Evolutionary conservation across 2,888 invertebrate genomes (phyloP), one percentile per base, ranked within the genome.

Genomic region (Nomada fabriciana): DNA sequence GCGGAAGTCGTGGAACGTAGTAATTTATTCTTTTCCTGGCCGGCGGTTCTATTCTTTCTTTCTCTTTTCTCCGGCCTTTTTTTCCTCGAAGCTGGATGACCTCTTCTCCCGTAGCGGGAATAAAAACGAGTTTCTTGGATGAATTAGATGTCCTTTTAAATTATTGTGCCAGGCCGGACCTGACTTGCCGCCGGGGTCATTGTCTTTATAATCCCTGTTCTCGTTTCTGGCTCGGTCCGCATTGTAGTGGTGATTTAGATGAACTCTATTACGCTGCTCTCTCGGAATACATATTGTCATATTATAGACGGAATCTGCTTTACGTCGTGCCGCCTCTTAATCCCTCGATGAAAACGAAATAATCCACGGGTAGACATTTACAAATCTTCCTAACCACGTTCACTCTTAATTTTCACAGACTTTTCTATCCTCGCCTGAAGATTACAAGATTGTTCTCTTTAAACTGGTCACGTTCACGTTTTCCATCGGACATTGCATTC

Each of bases 151-250:
- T 69, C 81, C 53, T 72, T 72, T 72, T 83, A 76, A 83, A 77
- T 73, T 77, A 83, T 83, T 25, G 71, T 69, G 55, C 29, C 69
- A 68, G 25, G 15, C 20, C 29, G 60, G 76, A 60, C 73, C 73
- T 57, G 82, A 73, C 72, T 63, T 36, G 69, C 36, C 29, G 29
- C 63, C 70, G 78, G 47, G 83, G 82, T 78, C 83, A 74, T 78
- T 82, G 83, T 82, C 83, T 83, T 76, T 77, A 78, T 83, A 83
- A 83, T 83, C 71, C 70, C 55, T 50, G 78, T 63, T 78, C 82
- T 83, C 57, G 82, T 82, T 83, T 78, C 43, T n/a, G 57, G n/a
- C 61, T 68, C 47, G 74, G 11, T 50, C 47, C 2, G 65, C 70
- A 77, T 80, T 80, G 76, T 80, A 63, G 25, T 23, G 60, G 80